A percentile compares a stretch with the other conserved stretches of the same genome.
These are phyloP conservation scores for Conchocele bisecta DNA, from an alignment of 2,888 invertebrate species.

Conservation along the genomic window DNA sequence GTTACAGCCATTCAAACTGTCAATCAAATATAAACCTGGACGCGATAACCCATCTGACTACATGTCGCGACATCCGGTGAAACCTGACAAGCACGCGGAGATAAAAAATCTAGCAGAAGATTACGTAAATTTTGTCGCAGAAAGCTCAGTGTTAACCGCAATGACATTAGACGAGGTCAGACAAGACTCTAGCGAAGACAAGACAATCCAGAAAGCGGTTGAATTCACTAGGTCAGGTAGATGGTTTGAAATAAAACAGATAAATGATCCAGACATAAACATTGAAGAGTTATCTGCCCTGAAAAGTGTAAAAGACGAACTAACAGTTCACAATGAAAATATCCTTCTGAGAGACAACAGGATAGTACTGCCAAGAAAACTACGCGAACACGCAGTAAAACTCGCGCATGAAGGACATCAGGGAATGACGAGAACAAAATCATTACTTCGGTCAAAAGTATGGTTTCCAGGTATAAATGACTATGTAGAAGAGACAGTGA, in stretches of 20 bases:
- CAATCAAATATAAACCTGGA: conserved; percentile 55
- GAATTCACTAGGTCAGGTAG: conserved; percentile 25
- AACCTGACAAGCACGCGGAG: background rate
- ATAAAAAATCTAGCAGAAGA: conserved; percentile 57
- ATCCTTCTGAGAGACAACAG: conserved; percentile 31
- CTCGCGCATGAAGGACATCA: conserved; percentile 66
- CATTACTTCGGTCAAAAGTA: conserved; percentile 48
- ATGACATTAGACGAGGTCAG: conserved; percentile 62
- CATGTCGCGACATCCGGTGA: conserved; percentile 56
- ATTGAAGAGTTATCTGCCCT: conserved; percentile 21
- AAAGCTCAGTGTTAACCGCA: conserved; percentile 51
- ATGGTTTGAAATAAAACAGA: conserved; percentile 43
- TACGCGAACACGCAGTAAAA: conserved; percentile 40
- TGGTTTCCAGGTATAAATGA: conserved; percentile 61
- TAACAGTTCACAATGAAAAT: conserved; percentile 30
- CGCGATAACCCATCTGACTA: conserved; percentile 66
- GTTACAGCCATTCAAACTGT: conserved; percentile 58
- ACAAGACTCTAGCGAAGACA: conserved; percentile 38
- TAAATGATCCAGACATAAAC: conserved; percentile 33
- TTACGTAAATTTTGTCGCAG: conserved; percentile 57
- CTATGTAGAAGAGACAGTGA: conserved; percentile 33
- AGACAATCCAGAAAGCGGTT: conserved; percentile 50
- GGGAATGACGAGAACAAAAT: conserved; percentile 58
- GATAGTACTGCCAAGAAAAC: conserved; percentile 36
- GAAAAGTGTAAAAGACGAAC: conserved; percentile 40